Conservation (phyloP, 2,888 invertebrate species). For the Machimus rusticus region DNA sequence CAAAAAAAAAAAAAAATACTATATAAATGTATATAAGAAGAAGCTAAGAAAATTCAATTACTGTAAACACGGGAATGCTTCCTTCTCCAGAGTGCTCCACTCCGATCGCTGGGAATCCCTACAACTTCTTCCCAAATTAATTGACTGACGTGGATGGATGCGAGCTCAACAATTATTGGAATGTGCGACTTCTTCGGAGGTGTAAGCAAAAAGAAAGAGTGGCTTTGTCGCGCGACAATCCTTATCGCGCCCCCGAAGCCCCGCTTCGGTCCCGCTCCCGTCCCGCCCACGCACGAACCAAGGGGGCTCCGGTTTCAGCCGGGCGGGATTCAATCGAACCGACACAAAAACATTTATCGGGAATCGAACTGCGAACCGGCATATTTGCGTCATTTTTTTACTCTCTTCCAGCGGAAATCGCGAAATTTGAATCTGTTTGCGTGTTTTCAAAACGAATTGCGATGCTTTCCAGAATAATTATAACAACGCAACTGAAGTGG, state of each 20-base stretch:
- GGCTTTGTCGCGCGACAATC: neutral
- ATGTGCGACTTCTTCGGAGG: neutral
- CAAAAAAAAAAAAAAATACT: neutral
- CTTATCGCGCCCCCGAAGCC: neutral
- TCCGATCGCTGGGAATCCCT: neutral
- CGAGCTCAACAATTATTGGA: neutral
- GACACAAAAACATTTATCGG: neutral
- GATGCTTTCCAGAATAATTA: neutral
- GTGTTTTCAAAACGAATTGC: neutral
- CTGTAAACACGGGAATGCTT: neutral
- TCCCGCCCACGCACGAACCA: neutral
- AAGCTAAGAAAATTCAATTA: neutral
- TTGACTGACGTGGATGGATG: neutral
- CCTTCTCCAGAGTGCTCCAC: neutral
- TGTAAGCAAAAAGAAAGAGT: neutral
- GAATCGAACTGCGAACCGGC: neutral
- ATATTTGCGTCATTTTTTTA: neutral
- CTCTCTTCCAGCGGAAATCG: neutral
- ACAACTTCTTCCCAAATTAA: neutral
- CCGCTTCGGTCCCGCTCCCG: no score
- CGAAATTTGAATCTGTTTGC: neutral
- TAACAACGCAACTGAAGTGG: neutral
- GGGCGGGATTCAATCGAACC: neutral
- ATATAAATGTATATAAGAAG: neutral
- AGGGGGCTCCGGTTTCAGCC: neutral